Conservation (phyloP, 53 echinoderm and acorn worm genomes). For the Paelopatides confundens region DNA sequence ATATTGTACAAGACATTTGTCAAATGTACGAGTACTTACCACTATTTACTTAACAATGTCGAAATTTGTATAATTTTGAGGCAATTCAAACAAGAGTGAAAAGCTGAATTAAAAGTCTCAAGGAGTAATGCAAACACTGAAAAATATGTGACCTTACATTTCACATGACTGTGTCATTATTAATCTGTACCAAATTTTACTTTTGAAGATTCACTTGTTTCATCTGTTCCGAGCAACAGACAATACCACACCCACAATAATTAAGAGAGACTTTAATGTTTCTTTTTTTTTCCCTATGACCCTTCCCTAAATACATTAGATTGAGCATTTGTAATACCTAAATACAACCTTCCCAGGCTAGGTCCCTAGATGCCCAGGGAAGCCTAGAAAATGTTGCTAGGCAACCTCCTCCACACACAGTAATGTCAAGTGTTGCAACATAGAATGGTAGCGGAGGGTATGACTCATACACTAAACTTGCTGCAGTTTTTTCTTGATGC, state of each 20-base stretch:
- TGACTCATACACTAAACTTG: conserved; percentile 9
- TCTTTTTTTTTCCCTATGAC: background rate
- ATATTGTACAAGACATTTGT: background rate
- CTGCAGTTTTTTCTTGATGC: background rate
- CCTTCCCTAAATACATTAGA: background rate
- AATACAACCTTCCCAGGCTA: conserved; percentile 1
- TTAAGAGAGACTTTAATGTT: background rate
- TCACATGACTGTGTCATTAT: background rate
- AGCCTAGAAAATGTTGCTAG: conserved; percentile 7
- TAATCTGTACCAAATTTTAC: background rate
- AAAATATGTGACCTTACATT: background rate
- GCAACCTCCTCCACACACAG: conserved; percentile 10
- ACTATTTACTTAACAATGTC: conserved; percentile 8
- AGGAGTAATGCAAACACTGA: background rate
- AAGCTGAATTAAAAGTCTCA: background rate
- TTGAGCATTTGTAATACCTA: background rate
- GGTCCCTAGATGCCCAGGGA: conserved; percentile 31
- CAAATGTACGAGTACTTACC: background rate
- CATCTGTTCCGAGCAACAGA: background rate
- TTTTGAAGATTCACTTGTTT: background rate
- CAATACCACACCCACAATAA: background rate
- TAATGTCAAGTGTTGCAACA: conserved; percentile 6
- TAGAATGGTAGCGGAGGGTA: background rate
- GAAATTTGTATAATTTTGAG: background rate
- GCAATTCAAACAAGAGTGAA: background rate